A percentile compares a stretch with the other conserved stretches of the same genome.
Conservation (phyloP, 2,113 vertebrate genomes). For the Paraplagusia blochii region DNA sequence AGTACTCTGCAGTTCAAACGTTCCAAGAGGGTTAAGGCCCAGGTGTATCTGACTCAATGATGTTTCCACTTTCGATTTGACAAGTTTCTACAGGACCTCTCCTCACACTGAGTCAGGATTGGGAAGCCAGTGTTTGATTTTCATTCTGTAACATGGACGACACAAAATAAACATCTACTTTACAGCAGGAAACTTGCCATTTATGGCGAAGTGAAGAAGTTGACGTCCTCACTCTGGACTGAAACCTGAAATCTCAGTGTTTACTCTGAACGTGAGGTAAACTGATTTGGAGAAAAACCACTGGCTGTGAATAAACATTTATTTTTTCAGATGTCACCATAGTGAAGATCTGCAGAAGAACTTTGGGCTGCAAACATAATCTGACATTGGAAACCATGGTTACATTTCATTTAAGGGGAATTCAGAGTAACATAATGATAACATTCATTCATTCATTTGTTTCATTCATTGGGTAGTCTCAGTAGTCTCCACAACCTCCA, state of each 20-base stretch:
- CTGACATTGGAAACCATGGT: too few species aligned
- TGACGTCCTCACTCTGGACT: constrained; percentile 2
- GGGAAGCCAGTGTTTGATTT: background rate
- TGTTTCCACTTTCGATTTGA: constrained; percentile 7
- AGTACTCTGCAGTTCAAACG: too few species aligned
- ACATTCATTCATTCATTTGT: too few species aligned
- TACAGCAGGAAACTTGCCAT: background rate
- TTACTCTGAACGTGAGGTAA: constrained; percentile 26
- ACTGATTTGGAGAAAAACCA: constrained; percentile 1
- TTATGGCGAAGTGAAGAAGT: constrained; percentile 19
- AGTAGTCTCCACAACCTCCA: too few species aligned
- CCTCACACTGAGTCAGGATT: constrained; percentile 9
- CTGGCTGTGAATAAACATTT: constrained; percentile 1
- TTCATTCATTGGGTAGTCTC: too few species aligned
- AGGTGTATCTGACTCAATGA: too few species aligned
- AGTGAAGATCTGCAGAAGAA: background rate
- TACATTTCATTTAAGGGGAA: too few species aligned
- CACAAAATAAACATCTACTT: background rate
- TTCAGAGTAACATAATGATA: too few species aligned
- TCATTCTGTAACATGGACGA: constrained; percentile 4
- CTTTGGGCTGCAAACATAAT: background rate
- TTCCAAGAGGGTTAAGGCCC: too few species aligned
- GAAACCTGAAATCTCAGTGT: background rate
- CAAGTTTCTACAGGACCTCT: background rate
- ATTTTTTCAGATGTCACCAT: background rate